Evolutionary conservation across 23 tunicate species (phyloP).

Genomic region (Phallusia fumigata): DNA sequence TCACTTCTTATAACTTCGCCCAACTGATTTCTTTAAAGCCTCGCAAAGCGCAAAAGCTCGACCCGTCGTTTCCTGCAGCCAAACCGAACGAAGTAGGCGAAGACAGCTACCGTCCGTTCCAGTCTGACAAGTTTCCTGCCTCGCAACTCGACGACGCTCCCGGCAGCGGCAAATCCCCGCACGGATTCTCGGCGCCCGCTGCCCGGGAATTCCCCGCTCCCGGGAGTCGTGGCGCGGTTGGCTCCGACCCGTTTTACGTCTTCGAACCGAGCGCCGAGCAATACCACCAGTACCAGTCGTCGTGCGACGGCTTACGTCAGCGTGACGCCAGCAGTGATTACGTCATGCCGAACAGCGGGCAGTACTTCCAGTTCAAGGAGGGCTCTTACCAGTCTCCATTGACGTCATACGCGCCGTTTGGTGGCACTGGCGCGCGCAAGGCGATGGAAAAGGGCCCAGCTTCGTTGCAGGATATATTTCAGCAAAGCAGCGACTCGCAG

Average conservation of each 20-base stretch:
- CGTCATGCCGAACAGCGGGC: not conserved
- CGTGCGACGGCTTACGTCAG: not conserved
- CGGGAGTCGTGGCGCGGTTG: not conserved
- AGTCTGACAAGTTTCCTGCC: not conserved
- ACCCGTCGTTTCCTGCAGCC: not conserved
- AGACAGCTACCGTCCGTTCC: not conserved
- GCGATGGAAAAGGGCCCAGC: not conserved
- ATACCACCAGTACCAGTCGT: slow-evolving; percentile 6
- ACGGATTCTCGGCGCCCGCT: not conserved
- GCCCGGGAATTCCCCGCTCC: not conserved
- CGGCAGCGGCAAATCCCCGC: not conserved
- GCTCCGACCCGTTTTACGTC: slow-evolving; percentile 8
- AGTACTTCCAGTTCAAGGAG: slow-evolving; percentile 1
- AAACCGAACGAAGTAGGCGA: not conserved
- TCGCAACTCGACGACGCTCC: not conserved
- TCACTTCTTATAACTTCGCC: too few species aligned
- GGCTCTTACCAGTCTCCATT: slow-evolving; percentile 2
- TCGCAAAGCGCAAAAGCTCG: not conserved
- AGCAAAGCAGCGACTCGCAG: slow-evolving; percentile 7
- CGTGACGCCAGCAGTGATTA: not conserved
- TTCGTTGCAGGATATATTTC: not conserved
- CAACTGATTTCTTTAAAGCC: not conserved
- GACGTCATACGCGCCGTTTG: not conserved
- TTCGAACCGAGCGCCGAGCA: slow-evolving; percentile 12
- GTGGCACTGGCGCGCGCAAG: not conserved